Evolutionary conservation across 2,113 vertebrate species (phyloP).

Genomic region (Ardeotis arabs): DNA sequence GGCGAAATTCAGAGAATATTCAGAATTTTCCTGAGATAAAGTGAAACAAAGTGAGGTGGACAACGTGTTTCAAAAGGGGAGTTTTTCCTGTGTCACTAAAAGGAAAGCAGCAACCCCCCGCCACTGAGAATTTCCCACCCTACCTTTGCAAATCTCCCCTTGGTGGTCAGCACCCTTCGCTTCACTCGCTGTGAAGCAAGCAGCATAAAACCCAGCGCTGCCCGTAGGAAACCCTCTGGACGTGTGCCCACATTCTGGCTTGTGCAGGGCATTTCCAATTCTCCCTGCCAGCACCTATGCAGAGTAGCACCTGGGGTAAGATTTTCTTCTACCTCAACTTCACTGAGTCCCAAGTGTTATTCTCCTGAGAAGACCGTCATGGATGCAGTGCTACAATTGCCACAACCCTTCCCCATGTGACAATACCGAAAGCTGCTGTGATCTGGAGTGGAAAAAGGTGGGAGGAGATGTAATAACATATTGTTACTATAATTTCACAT

Average conservation of each 20-base stretch:
- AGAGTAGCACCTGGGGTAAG: background rate
- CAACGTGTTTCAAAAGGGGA: background rate
- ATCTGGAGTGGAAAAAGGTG: background rate
- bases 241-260: fast-evolving
- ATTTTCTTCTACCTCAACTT: background rate
- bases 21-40: background rate
- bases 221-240: background rate
- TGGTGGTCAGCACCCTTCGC: background rate
- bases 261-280: background rate
- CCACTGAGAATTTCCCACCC: background rate
- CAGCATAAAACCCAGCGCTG: background rate
- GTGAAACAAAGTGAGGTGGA: background rate
- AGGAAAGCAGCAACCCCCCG: background rate
- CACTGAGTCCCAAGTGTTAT: background rate
- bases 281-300: background rate
- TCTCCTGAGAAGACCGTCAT: background rate
- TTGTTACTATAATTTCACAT: background rate
- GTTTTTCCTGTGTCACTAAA: background rate
- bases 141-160: background rate
- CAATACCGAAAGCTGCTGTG: background rate
- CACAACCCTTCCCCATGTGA: fast-evolving
- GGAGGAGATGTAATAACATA: background rate
- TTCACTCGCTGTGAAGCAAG: background rate
- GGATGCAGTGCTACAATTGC: background rate
- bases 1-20: background rate